phyloP scores from a whole-genome alignment of 2,888 invertebrate species.

The Drosophila greeni region DNA sequence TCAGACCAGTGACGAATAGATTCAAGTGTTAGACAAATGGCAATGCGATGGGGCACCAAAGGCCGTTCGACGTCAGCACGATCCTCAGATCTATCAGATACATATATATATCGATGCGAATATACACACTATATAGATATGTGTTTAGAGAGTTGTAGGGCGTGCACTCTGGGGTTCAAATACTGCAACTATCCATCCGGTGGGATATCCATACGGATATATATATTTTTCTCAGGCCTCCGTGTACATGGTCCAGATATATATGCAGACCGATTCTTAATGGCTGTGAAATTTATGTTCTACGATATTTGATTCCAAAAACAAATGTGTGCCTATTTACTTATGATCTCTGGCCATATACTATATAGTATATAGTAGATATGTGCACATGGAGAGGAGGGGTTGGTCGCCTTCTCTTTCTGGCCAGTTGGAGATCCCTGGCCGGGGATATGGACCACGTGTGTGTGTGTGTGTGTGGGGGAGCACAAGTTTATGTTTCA shows the following conservation, averaged over 20 bases:
- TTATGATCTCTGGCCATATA: constrained; percentile 42
- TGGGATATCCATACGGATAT: neutral
- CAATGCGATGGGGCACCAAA: constrained; percentile 45
- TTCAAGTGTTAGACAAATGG: constrained; percentile 42
- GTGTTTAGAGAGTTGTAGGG: constrained; percentile 22
- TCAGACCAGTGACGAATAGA: constrained; percentile 66
- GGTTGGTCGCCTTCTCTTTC: constrained; percentile 19
- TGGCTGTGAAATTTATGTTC: constrained; percentile 71
- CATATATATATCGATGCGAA: constrained; percentile 1
- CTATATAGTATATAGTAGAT: neutral
- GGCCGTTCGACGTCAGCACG: constrained; percentile 66
- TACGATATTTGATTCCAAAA: constrained; percentile 70
- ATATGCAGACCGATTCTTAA: constrained; percentile 51
- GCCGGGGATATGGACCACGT: constrained; percentile 52
- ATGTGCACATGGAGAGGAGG: constrained; percentile 3
- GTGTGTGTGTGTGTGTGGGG: constrained; percentile 26
- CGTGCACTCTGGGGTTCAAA: constrained; percentile 42
- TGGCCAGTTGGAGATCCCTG: constrained; percentile 56
- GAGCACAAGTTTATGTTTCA: constrained; percentile 69
- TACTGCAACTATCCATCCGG: constrained; percentile 23
- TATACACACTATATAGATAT: neutral
- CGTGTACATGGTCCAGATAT: constrained; percentile 5
- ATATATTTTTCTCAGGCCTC: neutral
- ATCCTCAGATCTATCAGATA: constrained; percentile 10
- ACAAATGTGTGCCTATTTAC: constrained; percentile 58